These are phyloP conservation scores for Leptinotarsa undecemlineata DNA, from an alignment of 1,140 invertebrate genomes.

Conservation along the genomic window DNA sequence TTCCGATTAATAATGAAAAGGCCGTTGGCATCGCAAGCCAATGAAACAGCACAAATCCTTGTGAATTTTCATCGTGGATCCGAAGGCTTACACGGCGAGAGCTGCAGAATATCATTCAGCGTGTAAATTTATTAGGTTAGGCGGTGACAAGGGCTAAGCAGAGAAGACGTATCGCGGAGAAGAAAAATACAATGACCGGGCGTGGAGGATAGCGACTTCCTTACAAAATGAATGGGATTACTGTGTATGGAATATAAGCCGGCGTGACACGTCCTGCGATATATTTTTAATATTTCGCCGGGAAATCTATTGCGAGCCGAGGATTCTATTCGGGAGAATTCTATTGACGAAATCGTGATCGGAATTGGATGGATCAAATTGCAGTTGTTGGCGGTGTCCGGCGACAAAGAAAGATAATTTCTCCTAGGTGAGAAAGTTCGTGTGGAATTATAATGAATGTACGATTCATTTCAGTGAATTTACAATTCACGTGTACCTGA, in stretches of 20 bases:
- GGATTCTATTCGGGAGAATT: background rate
- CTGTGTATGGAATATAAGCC: slow-evolving; percentile 13
- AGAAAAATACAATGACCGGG: slow-evolving; percentile 50
- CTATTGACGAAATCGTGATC: background rate
- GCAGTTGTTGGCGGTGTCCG: too few relatives aligned
- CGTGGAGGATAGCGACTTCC: slow-evolving; percentile 21
- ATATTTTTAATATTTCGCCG: slow-evolving; percentile 15
- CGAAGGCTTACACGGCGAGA: slow-evolving; percentile 37
- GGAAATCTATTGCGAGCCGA: background rate
- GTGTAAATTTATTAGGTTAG: slow-evolving; percentile 54
- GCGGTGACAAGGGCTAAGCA: slow-evolving; percentile 52
- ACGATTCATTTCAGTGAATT: too few relatives aligned
- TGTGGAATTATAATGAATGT: too few relatives aligned
- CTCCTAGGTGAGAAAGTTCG: too few relatives aligned
- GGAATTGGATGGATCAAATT: background rate
- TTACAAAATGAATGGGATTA: slow-evolving; percentile 24
- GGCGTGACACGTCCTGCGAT: background rate
- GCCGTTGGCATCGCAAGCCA: background rate
- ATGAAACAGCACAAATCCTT: slow-evolving; percentile 25
- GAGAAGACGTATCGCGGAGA: slow-evolving; percentile 50
- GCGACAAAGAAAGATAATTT: too few relatives aligned
- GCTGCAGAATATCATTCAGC: slow-evolving; percentile 45
- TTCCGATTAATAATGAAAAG: slow-evolving; percentile 1
- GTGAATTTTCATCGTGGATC: slow-evolving; percentile 33
- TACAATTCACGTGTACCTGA: too few relatives aligned